phyloP scores from a whole-genome alignment of 2,113 vertebrate species.

The Prietella phreatophila region DNA sequence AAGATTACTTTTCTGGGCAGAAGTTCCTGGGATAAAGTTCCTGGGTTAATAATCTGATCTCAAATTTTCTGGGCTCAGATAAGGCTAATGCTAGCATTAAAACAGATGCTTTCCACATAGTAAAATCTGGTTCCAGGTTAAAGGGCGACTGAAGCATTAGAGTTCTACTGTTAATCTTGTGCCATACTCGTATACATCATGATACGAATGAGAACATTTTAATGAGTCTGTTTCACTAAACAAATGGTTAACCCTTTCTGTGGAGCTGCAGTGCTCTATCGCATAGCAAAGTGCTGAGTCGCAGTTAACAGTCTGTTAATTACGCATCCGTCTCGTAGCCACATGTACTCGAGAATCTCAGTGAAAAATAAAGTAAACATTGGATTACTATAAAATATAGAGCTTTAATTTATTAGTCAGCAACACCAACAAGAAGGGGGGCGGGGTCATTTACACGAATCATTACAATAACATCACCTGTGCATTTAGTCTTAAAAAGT shows the following conservation, averaged over 20 bases:
- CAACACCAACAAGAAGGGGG: slow-evolving; percentile 66
- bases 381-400: slow-evolving; percentile 80
- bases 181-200: too few species aligned
- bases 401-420: slow-evolving; percentile 82
- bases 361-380: slow-evolving; percentile 46
- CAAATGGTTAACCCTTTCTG: background rate
- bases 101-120: background rate
- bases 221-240: background rate
- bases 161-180: background rate
- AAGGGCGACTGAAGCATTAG: background rate
- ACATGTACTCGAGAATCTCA: background rate
- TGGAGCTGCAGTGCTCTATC: background rate
- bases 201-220: background rate
- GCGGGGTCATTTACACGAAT: slow-evolving; percentile 70
- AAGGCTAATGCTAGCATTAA: background rate
- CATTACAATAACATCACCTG: slow-evolving; percentile 72
- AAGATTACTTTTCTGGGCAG: background rate
- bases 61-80: background rate
- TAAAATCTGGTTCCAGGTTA: background rate
- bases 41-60: background rate
- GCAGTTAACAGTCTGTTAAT: background rate
- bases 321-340: background rate
- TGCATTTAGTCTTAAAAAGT: slow-evolving; percentile 64
- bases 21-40: background rate
- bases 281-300: background rate